Base-by-base conservation (phyloP, 2,888 invertebrate species). In the Oligia fasciuncula region DNA sequence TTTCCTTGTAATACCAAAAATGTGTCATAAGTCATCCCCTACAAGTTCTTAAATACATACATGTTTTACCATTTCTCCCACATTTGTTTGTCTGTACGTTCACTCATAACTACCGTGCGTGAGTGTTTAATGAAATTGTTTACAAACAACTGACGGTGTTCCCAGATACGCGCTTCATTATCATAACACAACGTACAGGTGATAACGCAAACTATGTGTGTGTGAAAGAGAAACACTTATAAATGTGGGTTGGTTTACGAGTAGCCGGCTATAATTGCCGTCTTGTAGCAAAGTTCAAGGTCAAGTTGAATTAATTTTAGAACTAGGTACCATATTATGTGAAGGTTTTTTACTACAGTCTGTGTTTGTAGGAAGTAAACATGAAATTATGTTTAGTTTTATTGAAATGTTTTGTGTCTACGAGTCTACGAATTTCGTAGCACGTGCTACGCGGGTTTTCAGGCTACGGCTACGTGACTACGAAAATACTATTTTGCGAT, bases 61-160 rank as follows among this genome's bases (percentile, higher is more conserved):
- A 40, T 4, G 29, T 23, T 49, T 65, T 40, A 51, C 11, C 0
- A 63, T 43, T 43, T 40, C 40, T 14, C 29, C 14, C 9, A 13
- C 17, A 17, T 57, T 8, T 49, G 29, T 67, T 23, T 46, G 60
- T 54, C 19, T 23, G n/a, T 54, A 54, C 35, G 43, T 29, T 82
- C 6, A 84, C 80, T 60, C 73, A 77, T 63, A 73, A 73, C 81
- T 54, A 54, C 65, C 43, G 79, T 75, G 77, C 70, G 81, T 90
- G 87, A 86, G 86, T 83, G 85, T 84, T 80, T 85, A 81, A 87
- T 87, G 90, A 81, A 88, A 90, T 87, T 86, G 88, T 88, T 84
- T 77, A 86, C 89, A 87, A 90, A 89, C 88, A 91, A 80, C 77
- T 83, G 75, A 73, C 81, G 82, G 78, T 85, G 86, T 85, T 86